Evolutionary conservation across 1,140 invertebrate genomes (phyloP), one percentile per base, ranked within the genome.

Genomic region (Goniozus legneri): DNA sequence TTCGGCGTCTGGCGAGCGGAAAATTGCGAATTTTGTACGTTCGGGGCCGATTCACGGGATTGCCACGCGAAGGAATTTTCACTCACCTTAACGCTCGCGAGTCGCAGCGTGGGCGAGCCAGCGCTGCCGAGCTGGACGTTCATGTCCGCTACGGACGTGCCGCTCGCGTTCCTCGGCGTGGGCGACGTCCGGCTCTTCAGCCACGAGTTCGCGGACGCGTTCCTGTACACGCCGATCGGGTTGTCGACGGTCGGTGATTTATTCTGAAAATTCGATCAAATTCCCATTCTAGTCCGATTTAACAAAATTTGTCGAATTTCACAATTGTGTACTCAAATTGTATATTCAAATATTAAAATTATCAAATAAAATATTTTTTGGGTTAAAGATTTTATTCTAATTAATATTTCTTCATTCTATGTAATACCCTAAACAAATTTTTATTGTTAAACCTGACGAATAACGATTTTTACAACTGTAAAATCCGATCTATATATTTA

Each of bases 81-180:
- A 47, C 45, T 58, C 67, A 75, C 71, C 72, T 77, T 75, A 43
- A 75, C 71, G 56, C 64, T 63, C 38, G 73, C 62, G 39, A 79
- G 68, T 56, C 77, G 71, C 62, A 79, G 60, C 55, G 77, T 76
- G 39, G 77, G 74, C 56, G 74, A 73, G 53, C 71, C 71, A 40
- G 69, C 63, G 54, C 65, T 76, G 49, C 73, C 71, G 47, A 80
- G 60, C 54, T 79, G 76, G 21, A 80, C 71, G 69, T 80, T 79
- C 77, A 79, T 80, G 58, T 77, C 71, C 62, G 67, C 58, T 56
- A 71, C 58, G 58, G 70, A 67, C 54, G 64, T 58, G 53, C 63
- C 65, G 64, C 63, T 69, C 65, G 64, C 69, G 60, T 37, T 58
- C 56, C 63, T 67, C 50, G 55, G 63, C 54, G 56, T 63, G 63